phyloP scores from a whole-genome alignment of 37 sponge, comb jelly and placozoan genomes.

The Axinella damicornis region DNA sequence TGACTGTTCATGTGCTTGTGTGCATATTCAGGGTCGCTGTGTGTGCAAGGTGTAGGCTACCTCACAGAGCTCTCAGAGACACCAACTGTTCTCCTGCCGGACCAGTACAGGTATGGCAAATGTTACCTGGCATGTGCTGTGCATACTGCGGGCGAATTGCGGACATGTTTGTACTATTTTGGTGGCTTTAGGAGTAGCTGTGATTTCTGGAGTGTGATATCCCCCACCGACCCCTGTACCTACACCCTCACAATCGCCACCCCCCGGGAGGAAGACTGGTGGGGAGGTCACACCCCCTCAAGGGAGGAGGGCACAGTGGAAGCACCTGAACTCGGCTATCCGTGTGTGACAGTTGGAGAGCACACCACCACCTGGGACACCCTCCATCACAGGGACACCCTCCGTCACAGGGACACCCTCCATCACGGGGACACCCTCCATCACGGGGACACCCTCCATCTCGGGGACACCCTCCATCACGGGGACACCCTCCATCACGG shows the following conservation, averaged over 20 bases:
- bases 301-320: no score
- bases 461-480: no score
- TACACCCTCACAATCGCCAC: slow-evolving; percentile 70
- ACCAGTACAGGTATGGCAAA: slow-evolving; percentile 55
- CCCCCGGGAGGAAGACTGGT: slow-evolving; percentile 46
- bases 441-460: no score
- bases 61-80: slow-evolving; percentile 74
- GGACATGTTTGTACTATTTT: no score
- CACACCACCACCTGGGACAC: background rate
- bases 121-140: background rate
- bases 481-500: no score
- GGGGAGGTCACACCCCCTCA: no score
- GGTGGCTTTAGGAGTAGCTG: slow-evolving; percentile 34
- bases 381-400: slow-evolving; percentile 6
- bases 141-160: background rate
- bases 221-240: slow-evolving; percentile 23
- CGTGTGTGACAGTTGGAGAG: slow-evolving; percentile 24
- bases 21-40: slow-evolving; percentile 45
- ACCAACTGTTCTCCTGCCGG: slow-evolving; percentile 42
- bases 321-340: background rate
- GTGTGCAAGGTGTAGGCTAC: slow-evolving; percentile 47
- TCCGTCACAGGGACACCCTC: slow-evolving; percentile 3
- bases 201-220: slow-evolving; percentile 63
- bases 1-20: background rate
- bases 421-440: background rate